Percentiles rank a stretch among this genome's conserved stretches.
These are phyloP conservation scores for Misgurnus anguillicaudatus DNA, from an alignment of 2,113 vertebrate genomes.

Conservation along the genomic window DNA sequence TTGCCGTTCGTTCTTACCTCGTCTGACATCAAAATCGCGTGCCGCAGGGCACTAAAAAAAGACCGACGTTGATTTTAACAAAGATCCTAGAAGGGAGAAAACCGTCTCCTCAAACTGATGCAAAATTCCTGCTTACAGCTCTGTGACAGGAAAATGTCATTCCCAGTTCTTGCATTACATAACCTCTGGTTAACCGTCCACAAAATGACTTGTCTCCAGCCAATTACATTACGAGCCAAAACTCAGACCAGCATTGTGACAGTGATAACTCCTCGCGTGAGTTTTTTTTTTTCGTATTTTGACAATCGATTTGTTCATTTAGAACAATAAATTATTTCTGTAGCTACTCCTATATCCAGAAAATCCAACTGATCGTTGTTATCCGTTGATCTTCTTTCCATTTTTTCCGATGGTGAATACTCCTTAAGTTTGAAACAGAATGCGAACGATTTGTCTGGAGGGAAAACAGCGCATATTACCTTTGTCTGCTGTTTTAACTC, in stretches of 20 bases:
- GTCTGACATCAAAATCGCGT: slow-evolving; percentile 49
- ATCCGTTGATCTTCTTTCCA: slow-evolving; percentile 32
- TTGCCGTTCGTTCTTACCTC: slow-evolving; percentile 44
- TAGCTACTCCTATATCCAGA: neutral
- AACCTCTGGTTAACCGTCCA: slow-evolving; percentile 37
- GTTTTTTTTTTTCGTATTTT: slow-evolving; percentile 15
- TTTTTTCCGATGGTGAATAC: slow-evolving; percentile 1
- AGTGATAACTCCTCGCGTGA: slow-evolving; percentile 17
- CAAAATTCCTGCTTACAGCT: slow-evolving; percentile 6
- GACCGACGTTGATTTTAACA: slow-evolving; percentile 14
- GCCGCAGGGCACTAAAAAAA: slow-evolving; percentile 37
- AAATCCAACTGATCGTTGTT: slow-evolving; percentile 20
- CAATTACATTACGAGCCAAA: neutral
- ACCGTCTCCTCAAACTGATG: slow-evolving; percentile 7
- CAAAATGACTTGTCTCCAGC: slow-evolving; percentile 32
- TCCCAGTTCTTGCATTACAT: slow-evolving; percentile 37
- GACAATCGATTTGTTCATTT: slow-evolving; percentile 28
- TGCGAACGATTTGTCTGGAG: slow-evolving; percentile 2
- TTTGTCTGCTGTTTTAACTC: slow-evolving; percentile 31
- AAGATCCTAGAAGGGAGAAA: slow-evolving; percentile 11
- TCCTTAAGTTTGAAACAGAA: slow-evolving; percentile 37
- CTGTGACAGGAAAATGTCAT: slow-evolving; percentile 26
- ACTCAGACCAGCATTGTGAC: slow-evolving; percentile 11
- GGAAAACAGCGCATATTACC: neutral
- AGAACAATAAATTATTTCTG: slow-evolving; percentile 17